Conservation (phyloP, 1,140 invertebrate genomes). For the Thaumatotibia leucotreta region DNA sequence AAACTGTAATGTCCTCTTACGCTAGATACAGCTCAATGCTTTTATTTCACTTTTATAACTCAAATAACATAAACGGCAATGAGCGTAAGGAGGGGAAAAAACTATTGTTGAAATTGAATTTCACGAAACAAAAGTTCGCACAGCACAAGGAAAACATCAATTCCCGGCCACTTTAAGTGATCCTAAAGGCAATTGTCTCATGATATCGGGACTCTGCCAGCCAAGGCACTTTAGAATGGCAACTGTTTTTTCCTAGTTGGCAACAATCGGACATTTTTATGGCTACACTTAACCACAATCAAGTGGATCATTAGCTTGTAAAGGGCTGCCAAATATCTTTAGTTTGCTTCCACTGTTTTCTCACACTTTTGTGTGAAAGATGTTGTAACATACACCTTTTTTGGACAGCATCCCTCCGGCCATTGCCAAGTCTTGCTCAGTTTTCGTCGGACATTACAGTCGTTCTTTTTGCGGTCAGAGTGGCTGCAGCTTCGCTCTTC, state of each 20-base stretch:
- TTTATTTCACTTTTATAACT: constrained; percentile 12
- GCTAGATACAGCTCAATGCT: neutral
- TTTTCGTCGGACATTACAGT: constrained; percentile 36
- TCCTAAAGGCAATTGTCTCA: constrained; percentile 66
- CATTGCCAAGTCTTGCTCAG: constrained; percentile 50
- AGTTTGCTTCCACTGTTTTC: constrained; percentile 54
- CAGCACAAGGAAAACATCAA: constrained; percentile 50
- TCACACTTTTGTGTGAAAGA: constrained; percentile 58
- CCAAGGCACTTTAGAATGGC: constrained; percentile 64
- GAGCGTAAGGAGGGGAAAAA: constrained; percentile 11
- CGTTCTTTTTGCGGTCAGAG: constrained; percentile 21
- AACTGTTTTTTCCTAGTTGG: constrained; percentile 72
- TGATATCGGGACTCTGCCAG: constrained; percentile 64
- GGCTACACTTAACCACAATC: constrained; percentile 73
- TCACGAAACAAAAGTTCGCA: constrained; percentile 26
- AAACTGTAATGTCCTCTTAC: neutral
- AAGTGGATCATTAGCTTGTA: constrained; percentile 71
- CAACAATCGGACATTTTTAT: constrained; percentile 69
- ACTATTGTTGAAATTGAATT: constrained; percentile 10
- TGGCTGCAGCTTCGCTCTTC: constrained; percentile 3
- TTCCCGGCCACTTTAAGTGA: constrained; percentile 52
- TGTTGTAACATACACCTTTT: constrained; percentile 63
- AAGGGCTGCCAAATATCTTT: constrained; percentile 71
- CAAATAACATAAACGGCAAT: constrained; percentile 13
- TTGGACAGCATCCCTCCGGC: constrained; percentile 43